phyloP scores from a whole-genome alignment of 2,888 invertebrate genomes.

The Andrena chrysosceles region DNA sequence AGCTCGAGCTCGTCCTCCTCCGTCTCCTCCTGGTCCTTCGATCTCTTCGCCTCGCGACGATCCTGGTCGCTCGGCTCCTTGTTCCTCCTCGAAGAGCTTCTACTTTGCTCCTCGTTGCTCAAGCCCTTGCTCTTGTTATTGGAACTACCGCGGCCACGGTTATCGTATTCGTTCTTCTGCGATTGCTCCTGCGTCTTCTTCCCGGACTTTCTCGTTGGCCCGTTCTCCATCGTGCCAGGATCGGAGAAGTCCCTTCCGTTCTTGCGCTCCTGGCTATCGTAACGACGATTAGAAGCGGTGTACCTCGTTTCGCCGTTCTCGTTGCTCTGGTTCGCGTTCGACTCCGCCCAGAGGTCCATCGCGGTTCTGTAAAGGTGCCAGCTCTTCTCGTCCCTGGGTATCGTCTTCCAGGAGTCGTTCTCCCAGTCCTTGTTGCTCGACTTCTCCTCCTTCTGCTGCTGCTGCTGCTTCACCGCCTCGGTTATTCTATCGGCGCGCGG shows the following conservation, averaged over 20 bases:
- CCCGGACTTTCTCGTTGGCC: slow-evolving; percentile 39
- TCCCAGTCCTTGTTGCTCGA: slow-evolving; percentile 79
- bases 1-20: slow-evolving; percentile 80
- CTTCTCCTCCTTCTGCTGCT: slow-evolving; percentile 68
- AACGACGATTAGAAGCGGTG: slow-evolving; percentile 37
- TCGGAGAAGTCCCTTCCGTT: slow-evolving; percentile 67
- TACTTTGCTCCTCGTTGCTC: slow-evolving; percentile 54
- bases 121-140: slow-evolving; percentile 69
- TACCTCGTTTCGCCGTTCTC: slow-evolving; percentile 67
- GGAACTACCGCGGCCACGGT: slow-evolving; percentile 48
- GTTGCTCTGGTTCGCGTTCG: slow-evolving; percentile 72
- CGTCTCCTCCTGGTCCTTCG: slow-evolving; percentile 75
- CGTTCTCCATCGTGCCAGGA: slow-evolving; percentile 66
- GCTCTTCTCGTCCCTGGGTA: slow-evolving; percentile 83
- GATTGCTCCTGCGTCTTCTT: slow-evolving; percentile 65
- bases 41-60: slow-evolving; percentile 53
- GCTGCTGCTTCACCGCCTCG: slow-evolving; percentile 73
- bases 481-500: slow-evolving; percentile 78
- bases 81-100: slow-evolving; percentile 52
- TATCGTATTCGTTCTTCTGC: slow-evolving; percentile 76
- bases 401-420: slow-evolving; percentile 83
- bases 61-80: slow-evolving; percentile 53
- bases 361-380: slow-evolving; percentile 84
- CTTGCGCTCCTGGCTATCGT: slow-evolving; percentile 67
- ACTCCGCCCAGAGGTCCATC: slow-evolving; percentile 84